Evolutionary conservation across 2,888 invertebrate genomes (phyloP), one percentile per base, ranked within the genome.

Genomic region (Cantharis nigra): DNA sequence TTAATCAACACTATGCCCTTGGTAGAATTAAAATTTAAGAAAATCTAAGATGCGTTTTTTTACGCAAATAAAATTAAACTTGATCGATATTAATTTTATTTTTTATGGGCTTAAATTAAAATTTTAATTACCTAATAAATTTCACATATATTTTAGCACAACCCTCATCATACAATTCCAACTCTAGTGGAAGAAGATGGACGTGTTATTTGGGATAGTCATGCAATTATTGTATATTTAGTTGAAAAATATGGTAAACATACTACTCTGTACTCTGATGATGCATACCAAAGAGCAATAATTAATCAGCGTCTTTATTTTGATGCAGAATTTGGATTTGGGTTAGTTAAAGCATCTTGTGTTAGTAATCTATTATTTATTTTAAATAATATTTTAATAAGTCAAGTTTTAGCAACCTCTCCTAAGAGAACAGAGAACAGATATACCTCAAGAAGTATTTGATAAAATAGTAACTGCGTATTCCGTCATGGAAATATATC

Each of bases 171-270:
- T 80, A 90, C 92, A 81, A 90, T 94, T 23, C 94, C 94, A 16
- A 91, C 91, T 1, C 83, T 94, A 78, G 33, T 33, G 33, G 33
- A 33, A 33, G 86, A 90, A 69, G 91, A 91, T 69, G 89, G 90
- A 74, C 88, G 90, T n/a, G 89, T 89, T 30, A 84, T 91, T 9
- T 89, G 88, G 88, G 94, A 94, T 83, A 93, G 93, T 77, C 93
- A 93, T 82, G 93, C 92, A 0, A 93, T 93, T 81, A 90, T 86
- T 71, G 85, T 90, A 0, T 93, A 93, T 83, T 86, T 94, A 70
- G 91, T 92, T 63, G 89, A 87, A 69, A 90, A 91, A 83, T 93
- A 92, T 80, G 89, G 87, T 13, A 86, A 87, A 5, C 87, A 90
- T 63, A 90, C 91, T 79, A 84, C 89, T 2, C 87, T 93, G 0